A percentile compares a stretch with the other conserved stretches of the same genome.
Evolutionary conservation across 1,140 invertebrate genomes (phyloP).

Genomic region (Ericerus pela): DNA sequence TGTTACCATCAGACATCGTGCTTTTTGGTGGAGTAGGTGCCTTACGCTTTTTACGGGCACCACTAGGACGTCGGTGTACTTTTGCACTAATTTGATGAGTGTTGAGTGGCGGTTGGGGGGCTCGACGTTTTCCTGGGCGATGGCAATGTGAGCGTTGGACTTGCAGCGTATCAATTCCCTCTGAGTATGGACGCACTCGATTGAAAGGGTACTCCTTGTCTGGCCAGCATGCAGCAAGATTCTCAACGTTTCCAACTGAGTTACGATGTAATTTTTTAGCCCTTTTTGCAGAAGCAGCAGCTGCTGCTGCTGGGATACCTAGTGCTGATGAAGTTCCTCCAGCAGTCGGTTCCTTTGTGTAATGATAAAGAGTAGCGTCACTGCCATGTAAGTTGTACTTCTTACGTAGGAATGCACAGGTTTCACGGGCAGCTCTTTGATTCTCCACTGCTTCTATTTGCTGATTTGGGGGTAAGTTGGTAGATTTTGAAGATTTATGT

Average conservation of each 20-base stretch:
- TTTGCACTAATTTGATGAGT: too few species aligned
- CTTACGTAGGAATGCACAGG: slow-evolving; percentile 36
- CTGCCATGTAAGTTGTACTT: slow-evolving; percentile 44
- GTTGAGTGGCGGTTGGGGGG: slow-evolving; percentile 52
- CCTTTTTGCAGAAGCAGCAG: slow-evolving; percentile 17
- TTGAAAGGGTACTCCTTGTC: neutral
- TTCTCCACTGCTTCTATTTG: slow-evolving; percentile 42
- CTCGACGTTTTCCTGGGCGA: slow-evolving; percentile 56
- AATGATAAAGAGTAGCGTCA: slow-evolving; percentile 28
- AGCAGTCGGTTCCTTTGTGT: slow-evolving; percentile 14
- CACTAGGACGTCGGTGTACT: neutral
- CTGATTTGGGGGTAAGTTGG: too few species aligned
- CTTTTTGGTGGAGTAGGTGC: slow-evolving; percentile 19
- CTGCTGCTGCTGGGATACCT: slow-evolving; percentile 2
- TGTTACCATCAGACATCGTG: slow-evolving; percentile 12
- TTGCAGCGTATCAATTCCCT: slow-evolving; percentile 37
- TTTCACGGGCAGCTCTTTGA: slow-evolving; percentile 41
- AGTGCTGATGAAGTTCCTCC: neutral
- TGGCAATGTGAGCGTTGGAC: slow-evolving; percentile 37
- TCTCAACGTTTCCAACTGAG: neutral
- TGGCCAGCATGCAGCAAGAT: neutral
- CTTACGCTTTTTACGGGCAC: too few species aligned
- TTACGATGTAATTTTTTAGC: neutral
- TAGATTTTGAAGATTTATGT: slow-evolving; percentile 33
- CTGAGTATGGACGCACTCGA: too few species aligned